These are phyloP conservation scores for Sitophilus oryzae DNA, from an alignment of 1,140 invertebrate genomes.

Conservation along the genomic window DNA sequence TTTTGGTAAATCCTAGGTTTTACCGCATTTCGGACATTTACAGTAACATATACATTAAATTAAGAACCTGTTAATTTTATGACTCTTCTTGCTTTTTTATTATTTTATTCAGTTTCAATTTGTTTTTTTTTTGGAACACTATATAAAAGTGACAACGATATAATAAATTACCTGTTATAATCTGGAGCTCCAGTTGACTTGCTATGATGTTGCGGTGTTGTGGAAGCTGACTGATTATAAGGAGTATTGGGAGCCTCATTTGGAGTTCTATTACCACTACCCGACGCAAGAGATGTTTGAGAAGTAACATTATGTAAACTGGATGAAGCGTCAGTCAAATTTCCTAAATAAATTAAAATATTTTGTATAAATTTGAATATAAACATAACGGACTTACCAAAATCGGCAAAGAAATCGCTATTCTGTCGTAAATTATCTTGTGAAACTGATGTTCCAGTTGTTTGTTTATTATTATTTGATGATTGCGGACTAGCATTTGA, in stretches of 20 bases:
- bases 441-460: conserved; percentile 7
- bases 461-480: conserved; percentile 6
- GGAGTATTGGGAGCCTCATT: conserved; percentile 41
- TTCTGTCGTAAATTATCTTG: conserved; percentile 18
- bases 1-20: no score
- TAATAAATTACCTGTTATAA: conserved; percentile 25
- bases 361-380: conserved; percentile 3
- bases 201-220: conserved; percentile 42
- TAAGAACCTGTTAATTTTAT: no score
- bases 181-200: conserved; percentile 39
- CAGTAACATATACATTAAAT: no score
- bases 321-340: no score
- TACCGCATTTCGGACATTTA: no score
- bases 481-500: conserved; percentile 15
- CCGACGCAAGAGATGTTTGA: conserved; percentile 15
- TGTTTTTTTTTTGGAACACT: no score
- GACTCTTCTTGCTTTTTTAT: no score
- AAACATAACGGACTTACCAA: conserved; percentile 32
- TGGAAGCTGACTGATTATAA: conserved; percentile 40
- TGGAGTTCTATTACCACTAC: conserved; percentile 26
- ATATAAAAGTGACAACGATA: no score
- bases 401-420: conserved; percentile 52
- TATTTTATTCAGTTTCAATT: no score
- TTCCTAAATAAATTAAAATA: conserved; percentile 18
- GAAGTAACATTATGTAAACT: no score